Evolutionary conservation across 2,888 invertebrate genomes (phyloP), one percentile per base, ranked within the genome.

Genomic region (Stenodera caucasica): DNA sequence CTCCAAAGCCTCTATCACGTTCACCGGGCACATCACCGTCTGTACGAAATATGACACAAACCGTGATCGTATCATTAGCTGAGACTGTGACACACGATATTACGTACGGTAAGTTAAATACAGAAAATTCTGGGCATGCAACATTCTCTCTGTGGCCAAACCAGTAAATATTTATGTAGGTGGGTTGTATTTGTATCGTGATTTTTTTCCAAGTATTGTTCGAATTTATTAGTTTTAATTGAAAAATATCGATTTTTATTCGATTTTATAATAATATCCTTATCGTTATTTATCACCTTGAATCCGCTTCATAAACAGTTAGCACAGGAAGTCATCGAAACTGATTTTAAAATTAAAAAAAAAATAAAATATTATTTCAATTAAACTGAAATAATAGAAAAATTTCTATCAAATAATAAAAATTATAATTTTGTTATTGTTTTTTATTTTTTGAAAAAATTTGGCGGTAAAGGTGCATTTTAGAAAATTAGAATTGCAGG

Each of bases 61-160:
- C 80, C 63, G 81, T 81, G 53, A 79, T 80, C 33, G 80, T 81
- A 45, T 80, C 80, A 11, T 70, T 81, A 57, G 78, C 70, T 73
- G 81, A 81, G 73, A 84, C 84, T 74, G 82, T 85, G 78, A 84
- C 83, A 61, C 84, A 84, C 75, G 81, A 82, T 72, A 81, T 85
- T 70, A 84, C 84, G 66, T 84, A 84, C 74, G 84, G 85, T 85
- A 73, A 78, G 81, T 45, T 32, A 32, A 32, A 33, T n/a, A 3
- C 33, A n/a, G 21, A n/a, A 21, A 15, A 49, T 63, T 53, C 50
- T 49, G 33, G 53, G 3, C 53, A 29, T 32, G 3, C 30, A 5
- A 49, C 49, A 52, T 57, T 18, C 40, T 37, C 52, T 50, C 29
- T 56, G 51, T 49, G 23, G 2, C 1, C 14, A 26, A 45, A 55